Conservation (phyloP, 2,113 vertebrate species). For the Chinchilla lanigera region DNA sequence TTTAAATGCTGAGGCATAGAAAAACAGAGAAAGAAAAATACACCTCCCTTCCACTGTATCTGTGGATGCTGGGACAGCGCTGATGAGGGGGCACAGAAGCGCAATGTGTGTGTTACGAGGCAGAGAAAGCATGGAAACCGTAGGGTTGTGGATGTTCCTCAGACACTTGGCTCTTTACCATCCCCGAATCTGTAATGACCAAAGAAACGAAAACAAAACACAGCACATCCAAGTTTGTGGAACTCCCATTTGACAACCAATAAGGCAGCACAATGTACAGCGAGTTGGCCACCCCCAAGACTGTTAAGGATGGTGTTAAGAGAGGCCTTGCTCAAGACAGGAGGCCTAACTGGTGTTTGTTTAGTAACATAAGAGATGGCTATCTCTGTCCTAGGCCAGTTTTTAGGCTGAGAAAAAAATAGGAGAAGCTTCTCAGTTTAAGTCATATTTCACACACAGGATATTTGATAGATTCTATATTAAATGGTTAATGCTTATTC, state of each 20-base stretch:
- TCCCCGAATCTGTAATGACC: neutral
- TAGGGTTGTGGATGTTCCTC: neutral
- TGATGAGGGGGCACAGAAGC: neutral
- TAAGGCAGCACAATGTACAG: neutral
- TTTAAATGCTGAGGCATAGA: neutral
- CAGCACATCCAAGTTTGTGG: neutral
- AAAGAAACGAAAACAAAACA: neutral
- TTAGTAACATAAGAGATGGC: conserved; percentile 70
- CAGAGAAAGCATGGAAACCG: neutral
- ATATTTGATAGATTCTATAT: conserved; percentile 23
- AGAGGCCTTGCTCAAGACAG: conserved; percentile 72
- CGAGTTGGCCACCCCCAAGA: neutral
- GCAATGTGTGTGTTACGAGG: neutral
- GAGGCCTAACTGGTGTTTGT: conserved; percentile 64
- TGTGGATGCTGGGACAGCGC: neutral
- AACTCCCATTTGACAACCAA: neutral
- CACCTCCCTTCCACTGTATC: neutral
- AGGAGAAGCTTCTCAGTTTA: conserved; percentile 35
- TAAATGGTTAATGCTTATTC: neutral
- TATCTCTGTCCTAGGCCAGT: conserved; percentile 65
- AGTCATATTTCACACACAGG: neutral
- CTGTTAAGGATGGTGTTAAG: conserved; percentile 51
- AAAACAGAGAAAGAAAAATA: neutral
- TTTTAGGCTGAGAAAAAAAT: conserved; percentile 62
- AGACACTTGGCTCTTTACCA: neutral